phyloP scores from a whole-genome alignment of 2,888 invertebrate species.

The Eupelmus urozonus region DNA sequence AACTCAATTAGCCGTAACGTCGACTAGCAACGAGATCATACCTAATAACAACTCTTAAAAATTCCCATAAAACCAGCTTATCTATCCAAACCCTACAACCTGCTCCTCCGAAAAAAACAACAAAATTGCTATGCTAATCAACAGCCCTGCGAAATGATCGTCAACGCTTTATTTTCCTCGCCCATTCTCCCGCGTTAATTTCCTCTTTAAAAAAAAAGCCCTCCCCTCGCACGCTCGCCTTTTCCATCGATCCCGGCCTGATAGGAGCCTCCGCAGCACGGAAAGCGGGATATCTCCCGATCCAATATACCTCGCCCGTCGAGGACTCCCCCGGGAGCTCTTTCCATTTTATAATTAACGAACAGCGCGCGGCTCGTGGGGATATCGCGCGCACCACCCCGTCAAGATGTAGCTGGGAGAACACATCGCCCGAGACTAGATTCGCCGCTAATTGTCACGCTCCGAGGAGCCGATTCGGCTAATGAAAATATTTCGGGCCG shows the following conservation, averaged over 20 bases:
- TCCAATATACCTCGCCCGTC: conserved; percentile 52
- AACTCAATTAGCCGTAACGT: not conserved
- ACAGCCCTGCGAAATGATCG: conserved; percentile 23
- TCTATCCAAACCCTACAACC: not conserved
- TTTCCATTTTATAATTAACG: conserved; percentile 61
- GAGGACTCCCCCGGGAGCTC: conserved; percentile 59
- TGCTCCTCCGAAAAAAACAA: conserved; percentile 7
- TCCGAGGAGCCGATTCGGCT: conserved; percentile 54
- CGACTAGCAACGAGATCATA: conserved; percentile 3
- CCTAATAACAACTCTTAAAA: conserved; percentile 7
- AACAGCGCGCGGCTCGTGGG: conserved; percentile 47
- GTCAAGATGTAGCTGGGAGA: not conserved
- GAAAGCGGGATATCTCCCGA: conserved; percentile 37
- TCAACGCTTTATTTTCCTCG: conserved; percentile 6
- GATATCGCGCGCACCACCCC: conserved; percentile 48
- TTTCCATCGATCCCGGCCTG: conserved; percentile 29
- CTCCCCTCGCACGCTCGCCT: not conserved
- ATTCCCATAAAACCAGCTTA: not conserved
- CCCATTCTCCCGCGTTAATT: conserved; percentile 33
- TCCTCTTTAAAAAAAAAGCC: conserved; percentile 28
- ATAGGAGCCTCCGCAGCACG: conserved; percentile 2
- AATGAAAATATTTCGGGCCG: conserved; percentile 59
- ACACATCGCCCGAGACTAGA: no score
- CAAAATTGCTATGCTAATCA: conserved; percentile 47
- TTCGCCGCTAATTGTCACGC: conserved; percentile 58